Evolutionary conservation across 1,140 invertebrate genomes (phyloP).

Genomic region (Tenebrio molitor): DNA sequence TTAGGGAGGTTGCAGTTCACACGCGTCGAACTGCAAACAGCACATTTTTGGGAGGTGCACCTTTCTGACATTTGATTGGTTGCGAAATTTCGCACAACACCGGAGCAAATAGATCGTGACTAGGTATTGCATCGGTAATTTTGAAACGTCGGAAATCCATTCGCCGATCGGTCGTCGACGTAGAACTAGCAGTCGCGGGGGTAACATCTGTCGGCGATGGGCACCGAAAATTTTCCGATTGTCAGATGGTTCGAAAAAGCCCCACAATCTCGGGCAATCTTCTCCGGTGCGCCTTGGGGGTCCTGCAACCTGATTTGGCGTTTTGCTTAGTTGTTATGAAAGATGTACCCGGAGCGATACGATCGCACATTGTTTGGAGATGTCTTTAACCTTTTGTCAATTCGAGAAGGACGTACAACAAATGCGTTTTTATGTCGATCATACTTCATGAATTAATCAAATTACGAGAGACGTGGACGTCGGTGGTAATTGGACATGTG

Average conservation of each 20-base stretch:
- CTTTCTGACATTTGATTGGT: no score
- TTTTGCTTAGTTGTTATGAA: constrained; percentile 33
- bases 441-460: constrained; percentile 40
- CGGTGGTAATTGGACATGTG: constrained; percentile 19
- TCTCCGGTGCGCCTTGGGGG: background rate
- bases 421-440: constrained; percentile 19
- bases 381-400: constrained; percentile 31
- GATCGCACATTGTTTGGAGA: constrained; percentile 24
- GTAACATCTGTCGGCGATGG: no score
- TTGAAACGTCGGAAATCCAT: no score
- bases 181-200: no score
- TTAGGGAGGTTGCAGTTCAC: no score
- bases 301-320: constrained; percentile 14
- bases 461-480: constrained; percentile 14
- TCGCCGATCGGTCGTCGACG: no score
- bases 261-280: background rate
- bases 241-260: background rate
- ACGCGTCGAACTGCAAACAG: no score
- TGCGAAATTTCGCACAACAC: no score
- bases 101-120: no score
- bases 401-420: background rate
- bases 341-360: constrained; percentile 6
- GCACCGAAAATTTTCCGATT: no score
- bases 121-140: no score
- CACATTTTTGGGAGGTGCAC: no score